These are phyloP conservation scores for Heliconius hortense DNA, from an alignment of 2,888 invertebrate species.

Conservation along the genomic window DNA sequence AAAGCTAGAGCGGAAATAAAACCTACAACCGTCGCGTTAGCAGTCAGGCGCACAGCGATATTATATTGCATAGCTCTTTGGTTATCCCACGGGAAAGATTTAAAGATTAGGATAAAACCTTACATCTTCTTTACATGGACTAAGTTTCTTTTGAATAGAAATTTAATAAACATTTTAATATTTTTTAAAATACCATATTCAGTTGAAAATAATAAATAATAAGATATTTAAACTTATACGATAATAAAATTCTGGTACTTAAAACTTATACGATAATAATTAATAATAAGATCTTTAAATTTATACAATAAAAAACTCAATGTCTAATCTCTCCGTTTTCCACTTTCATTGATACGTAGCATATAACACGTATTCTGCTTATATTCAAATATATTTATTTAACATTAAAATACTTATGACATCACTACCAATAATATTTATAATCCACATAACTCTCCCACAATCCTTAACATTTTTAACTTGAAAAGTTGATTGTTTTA, in stretches of 20 bases:
- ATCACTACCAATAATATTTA: not conserved
- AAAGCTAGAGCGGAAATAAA: not conserved
- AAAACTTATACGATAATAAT: too few relatives aligned
- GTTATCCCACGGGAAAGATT: conserved; percentile 17
- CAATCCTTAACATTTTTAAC: conserved; percentile 20
- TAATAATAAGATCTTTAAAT: too few relatives aligned
- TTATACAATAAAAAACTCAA: not conserved
- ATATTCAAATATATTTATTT: not conserved
- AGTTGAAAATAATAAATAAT: not conserved
- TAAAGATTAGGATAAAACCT: conserved; percentile 3
- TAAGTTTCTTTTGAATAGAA: not conserved
- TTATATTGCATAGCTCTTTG: not conserved
- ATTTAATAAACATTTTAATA: not conserved
- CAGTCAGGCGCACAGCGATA: not conserved
- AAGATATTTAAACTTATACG: too few relatives aligned
- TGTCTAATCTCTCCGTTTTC: too few relatives aligned
- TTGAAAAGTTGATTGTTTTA: conserved; percentile 26
- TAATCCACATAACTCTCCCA: not conserved
- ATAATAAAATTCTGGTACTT: too few relatives aligned
- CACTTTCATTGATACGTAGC: too few relatives aligned
- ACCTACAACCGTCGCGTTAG: not conserved
- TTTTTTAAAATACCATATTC: not conserved
- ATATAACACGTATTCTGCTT: too few relatives aligned
- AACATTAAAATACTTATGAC: not conserved
- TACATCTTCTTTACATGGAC: not conserved